Base-by-base conservation (phyloP, 1,140 invertebrate genomes). In the Sycobia sp. region DNA sequence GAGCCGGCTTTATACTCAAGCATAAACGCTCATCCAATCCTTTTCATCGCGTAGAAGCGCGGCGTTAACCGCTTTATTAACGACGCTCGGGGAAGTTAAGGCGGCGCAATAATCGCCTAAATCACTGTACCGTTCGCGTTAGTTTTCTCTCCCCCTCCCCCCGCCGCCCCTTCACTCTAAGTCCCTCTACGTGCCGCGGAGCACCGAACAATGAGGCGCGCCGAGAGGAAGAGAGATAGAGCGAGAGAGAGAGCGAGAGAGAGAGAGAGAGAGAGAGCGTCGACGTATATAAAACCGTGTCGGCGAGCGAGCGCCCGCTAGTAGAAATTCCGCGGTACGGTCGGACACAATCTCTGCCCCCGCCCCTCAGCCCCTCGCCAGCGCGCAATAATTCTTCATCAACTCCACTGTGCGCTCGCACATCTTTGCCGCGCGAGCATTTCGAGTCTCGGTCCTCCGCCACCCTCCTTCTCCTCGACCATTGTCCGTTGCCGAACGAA, bases 361-460 rank as follows among this genome's bases (percentile, higher is more conserved):
- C n/a, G n/a, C n/a, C n/a, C n/a, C n/a, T n/a, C n/a, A n/a, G n/a
- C n/a, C n/a, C n/a, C n/a, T n/a, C n/a, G n/a, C n/a, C n/a, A n/a
- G 29, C 29, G 34, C 41, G 51, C 51, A 62, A 62, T 62, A 62
- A 62, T 62, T 62, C 51, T 38, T 62, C 60, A 62, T 62, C 60
- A 62, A 56, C 51, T 60, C 36, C 38, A n/a, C n/a, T n/a, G n/a
- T n/a, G n/a, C n/a, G n/a, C 25, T 16, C 16, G 38, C 51, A 46
- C 58, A 55, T 62, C 60, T 39, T 41, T 25, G 43, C 34, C 34
- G 14, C 34, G 43, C n/a, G n/a, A n/a, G 41, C 57, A 59, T 59
- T 59, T 59, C 44, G 54, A 57, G 54, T 34, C 32, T 23, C 49
- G 11, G 49, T 18, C 49, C 32, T 14, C 29, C 49, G n/a, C 18